A percentile compares a stretch with the other conserved stretches of the same genome.
Evolutionary conservation across 2,797 vertebrate genomes (phyloP).

Genomic region (Peromyscus melanophrys): DNA sequence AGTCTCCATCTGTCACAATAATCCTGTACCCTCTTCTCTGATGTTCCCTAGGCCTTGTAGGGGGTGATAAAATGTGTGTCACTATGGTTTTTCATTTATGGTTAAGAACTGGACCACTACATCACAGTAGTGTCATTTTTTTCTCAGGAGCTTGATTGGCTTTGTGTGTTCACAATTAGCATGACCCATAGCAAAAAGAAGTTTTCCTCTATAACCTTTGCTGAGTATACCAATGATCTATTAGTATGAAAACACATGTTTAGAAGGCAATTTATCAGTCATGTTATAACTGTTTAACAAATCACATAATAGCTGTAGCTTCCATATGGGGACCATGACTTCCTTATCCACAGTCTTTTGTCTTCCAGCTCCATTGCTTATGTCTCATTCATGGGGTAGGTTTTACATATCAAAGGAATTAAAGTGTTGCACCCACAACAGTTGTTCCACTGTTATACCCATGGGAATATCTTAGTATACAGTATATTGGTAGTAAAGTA

Average conservation of each 20-base stretch:
- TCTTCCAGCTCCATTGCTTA: too few species aligned
- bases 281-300: neutral
- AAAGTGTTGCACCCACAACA: neutral
- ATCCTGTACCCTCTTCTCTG: neutral
- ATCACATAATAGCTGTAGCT: neutral
- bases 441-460: too few species aligned
- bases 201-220: neutral
- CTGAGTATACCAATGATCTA: neutral
- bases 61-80: neutral
- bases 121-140: neutral
- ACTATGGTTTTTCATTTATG: neutral
- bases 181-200: neutral
- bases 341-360: neutral
- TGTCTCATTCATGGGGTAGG: neutral
- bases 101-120: neutral
- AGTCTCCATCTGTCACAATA: neutral
- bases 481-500: neutral
- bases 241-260: neutral
- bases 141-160: neutral
- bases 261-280: neutral
- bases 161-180: too few species aligned
- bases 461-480: neutral
- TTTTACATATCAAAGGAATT: neutral
- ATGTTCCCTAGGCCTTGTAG: neutral
- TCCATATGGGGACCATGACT: neutral